Conservation (phyloP, 2,888 invertebrate genomes). For the Pandemis heparana region DNA sequence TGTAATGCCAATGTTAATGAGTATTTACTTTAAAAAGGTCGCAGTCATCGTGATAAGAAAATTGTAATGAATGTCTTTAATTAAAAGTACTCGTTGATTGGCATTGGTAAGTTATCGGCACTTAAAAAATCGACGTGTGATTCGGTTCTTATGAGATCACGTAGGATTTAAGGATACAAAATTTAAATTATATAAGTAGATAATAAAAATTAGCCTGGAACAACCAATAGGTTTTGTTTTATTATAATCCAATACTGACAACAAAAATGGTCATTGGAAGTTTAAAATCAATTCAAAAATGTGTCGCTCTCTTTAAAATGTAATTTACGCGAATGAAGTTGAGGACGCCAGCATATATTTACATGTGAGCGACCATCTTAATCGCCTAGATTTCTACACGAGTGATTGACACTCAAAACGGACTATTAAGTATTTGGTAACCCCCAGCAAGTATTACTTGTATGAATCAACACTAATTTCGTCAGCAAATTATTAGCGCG, state of each 20-base stretch:
- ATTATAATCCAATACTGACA: too few relatives aligned
- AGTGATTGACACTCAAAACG: conserved; percentile 1
- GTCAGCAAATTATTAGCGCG: conserved; percentile 39
- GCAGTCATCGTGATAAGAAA: conserved; percentile 58
- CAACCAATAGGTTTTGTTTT: too few relatives aligned
- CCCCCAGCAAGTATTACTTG: conserved; percentile 6
- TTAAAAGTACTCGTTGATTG: conserved; percentile 48
- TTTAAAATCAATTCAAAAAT: too few relatives aligned
- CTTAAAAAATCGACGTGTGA: conserved; percentile 44
- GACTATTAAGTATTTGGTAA: conserved; percentile 19
- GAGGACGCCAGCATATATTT: too few relatives aligned
- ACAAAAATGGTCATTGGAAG: too few relatives aligned
- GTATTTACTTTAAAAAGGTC: conserved; percentile 59
- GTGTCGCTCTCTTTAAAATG: too few relatives aligned
- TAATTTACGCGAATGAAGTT: too few relatives aligned
- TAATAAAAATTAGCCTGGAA: neutral
- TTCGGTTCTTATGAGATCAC: conserved; percentile 41
- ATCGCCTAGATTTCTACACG: neutral
- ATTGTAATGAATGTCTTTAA: conserved; percentile 53
- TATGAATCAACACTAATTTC: conserved; percentile 39
- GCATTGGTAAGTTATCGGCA: conserved; percentile 46
- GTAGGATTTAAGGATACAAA: conserved; percentile 4
- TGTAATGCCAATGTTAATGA: conserved; percentile 53
- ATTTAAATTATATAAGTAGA: neutral
- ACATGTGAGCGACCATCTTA: neutral